Conservation (phyloP, 1,140 invertebrate species). For the Antheraea pernyi region DNA sequence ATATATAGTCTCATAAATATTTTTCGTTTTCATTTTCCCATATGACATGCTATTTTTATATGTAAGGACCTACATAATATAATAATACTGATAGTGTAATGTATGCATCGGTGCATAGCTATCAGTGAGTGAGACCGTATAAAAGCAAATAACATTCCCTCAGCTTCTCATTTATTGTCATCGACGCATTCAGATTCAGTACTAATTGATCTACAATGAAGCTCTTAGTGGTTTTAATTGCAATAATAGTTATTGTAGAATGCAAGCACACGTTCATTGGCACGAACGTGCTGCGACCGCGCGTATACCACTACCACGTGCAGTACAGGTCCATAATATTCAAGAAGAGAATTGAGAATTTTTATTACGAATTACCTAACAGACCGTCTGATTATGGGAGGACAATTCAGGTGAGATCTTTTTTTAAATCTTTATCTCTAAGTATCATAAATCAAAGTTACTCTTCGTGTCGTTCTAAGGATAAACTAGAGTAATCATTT, state of each 20-base stretch:
- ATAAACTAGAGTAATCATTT: no score
- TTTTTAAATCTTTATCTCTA: not conserved
- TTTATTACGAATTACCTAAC: constrained; percentile 21
- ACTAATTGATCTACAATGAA: not conserved
- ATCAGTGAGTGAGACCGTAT: not conserved
- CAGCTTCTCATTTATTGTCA: not conserved
- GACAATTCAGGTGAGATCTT: constrained; percentile 26
- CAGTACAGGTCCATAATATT: constrained; percentile 28
- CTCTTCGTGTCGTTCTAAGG: no score
- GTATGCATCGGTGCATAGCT: no score
- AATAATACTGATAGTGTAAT: no score
- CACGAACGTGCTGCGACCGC: constrained; percentile 27
- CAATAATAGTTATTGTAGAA: constrained; percentile 22
- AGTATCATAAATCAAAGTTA: no score
- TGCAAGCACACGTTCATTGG: constrained; percentile 37
- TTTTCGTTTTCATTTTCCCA: no score
- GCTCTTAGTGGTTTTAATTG: constrained; percentile 18
- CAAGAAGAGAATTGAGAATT: constrained; percentile 33
- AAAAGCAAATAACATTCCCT: not conserved
- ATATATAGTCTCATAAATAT: no score
- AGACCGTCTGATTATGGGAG: constrained; percentile 17
- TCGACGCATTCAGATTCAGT: not conserved
- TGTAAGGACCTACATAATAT: no score
- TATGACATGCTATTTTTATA: no score
- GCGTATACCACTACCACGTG: constrained; percentile 29